Base-by-base conservation (phyloP, 2,888 invertebrate genomes). In the Synanthedon vespiformis region DNA sequence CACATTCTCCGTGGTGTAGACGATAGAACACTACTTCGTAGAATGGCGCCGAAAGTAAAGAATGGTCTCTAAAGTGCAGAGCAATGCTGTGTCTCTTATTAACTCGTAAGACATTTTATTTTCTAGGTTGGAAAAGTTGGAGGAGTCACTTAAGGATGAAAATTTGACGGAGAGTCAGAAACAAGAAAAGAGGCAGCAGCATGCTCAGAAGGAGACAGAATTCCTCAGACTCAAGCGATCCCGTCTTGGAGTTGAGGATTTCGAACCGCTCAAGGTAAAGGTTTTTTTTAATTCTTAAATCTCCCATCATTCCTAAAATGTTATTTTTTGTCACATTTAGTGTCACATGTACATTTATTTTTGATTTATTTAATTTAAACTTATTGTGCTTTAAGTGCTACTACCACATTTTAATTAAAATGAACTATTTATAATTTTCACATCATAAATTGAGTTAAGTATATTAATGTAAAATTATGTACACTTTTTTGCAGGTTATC, bases 191-290 rank as follows among this genome's bases (percentile, higher is more conserved):
- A 90, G 99, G 62, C 91, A 94, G 70, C 96, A 97, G 70, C 99
- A 99, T 89, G 98, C 98, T 56, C 94, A 96, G 76, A 99, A 99
- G 79, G 99, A 99, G 87, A 99, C 99, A 12, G 99, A 99, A 87
- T 99, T 98, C 84, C 91, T 99, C 60, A 92, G 99, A 63, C 90
- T 99, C 63, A 99, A 99, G 82, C 90, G 99, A 60, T 96, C 98
- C 51, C 92, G 98, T 60, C 91, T 99, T 51, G 98, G 97, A 49
- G 98, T 99, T 27, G 97, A 98, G 82, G 99, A 99, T 85, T 99
- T 99, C 77, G 98, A 98, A 78, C 97, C 99, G 12, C 89, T 99
- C 56, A 99, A 99, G 89, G 96, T 98, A 59, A n/a, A n/a, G n/a
- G 56, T 51, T 5, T 8, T 34, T 34, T 34, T 34, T 2, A 34